Conservation (phyloP, 2,888 invertebrate genomes). For the Phymatocera aterrima region DNA sequence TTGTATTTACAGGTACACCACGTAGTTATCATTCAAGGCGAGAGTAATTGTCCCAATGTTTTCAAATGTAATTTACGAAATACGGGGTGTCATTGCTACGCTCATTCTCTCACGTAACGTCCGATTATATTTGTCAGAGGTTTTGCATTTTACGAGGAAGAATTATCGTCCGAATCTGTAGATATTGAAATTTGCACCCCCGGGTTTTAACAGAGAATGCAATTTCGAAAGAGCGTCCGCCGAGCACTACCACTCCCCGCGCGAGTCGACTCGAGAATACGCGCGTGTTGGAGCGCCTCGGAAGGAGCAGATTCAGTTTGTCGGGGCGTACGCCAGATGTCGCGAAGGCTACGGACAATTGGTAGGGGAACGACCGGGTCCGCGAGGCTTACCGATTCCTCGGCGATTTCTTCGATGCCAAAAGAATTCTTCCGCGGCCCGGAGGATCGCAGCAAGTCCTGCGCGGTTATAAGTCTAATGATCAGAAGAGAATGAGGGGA, state of each 20-base stretch:
- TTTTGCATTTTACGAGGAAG: background rate
- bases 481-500: too few species aligned
- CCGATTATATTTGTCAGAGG: background rate
- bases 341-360: constrained; percentile 50
- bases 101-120: background rate
- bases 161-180: background rate
- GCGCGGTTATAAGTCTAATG: too few species aligned
- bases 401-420: constrained; percentile 62
- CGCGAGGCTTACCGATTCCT: constrained; percentile 33
- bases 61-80: background rate
- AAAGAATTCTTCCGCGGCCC: background rate
- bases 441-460: constrained; percentile 23
- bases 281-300: constrained; percentile 62
- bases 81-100: background rate
- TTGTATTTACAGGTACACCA: background rate
- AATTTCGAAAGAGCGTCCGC: constrained; percentile 49
- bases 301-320: constrained; percentile 51
- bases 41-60: background rate
- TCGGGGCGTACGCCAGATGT: constrained; percentile 58
- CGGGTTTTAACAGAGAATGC: background rate
- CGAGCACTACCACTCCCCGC: constrained; percentile 65
- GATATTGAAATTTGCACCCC: background rate
- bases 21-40: background rate
- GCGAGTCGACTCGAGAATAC: constrained; percentile 71
- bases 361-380: constrained; percentile 19